A percentile compares a stretch with the other conserved stretches of the same genome.
Conservation (phyloP, 1,140 invertebrate species). For the Lordiphosa clarofinis region DNA sequence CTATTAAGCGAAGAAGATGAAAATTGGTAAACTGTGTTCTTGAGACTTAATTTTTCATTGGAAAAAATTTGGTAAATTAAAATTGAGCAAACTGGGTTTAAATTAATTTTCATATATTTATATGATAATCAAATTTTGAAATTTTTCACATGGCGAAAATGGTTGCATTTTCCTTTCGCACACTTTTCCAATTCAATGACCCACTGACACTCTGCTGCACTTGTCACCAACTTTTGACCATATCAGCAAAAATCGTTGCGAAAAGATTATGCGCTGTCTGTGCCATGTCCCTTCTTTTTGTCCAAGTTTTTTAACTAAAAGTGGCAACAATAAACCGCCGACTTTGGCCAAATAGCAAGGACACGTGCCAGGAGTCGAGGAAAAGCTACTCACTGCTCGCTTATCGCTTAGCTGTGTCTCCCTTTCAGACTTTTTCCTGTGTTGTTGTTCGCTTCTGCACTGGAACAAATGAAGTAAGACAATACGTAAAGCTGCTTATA, state of each 20-base stretch:
- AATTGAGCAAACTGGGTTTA: no score
- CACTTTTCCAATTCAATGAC: not conserved
- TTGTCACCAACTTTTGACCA: no score
- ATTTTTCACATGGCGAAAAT: no score
- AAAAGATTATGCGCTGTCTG: conserved; percentile 2
- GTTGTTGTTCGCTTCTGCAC: conserved; percentile 1
- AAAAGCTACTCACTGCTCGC: conserved; percentile 37
- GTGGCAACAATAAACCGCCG: conserved; percentile 42
- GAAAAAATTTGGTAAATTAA: no score
- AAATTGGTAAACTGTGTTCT: no score
- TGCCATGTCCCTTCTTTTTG: not conserved
- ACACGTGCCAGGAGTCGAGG: conserved; percentile 35
- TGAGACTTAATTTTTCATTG: no score
- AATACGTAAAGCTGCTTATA: conserved; percentile 45
- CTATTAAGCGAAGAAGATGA: no score
- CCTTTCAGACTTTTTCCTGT: not conserved
- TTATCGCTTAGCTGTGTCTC: conserved; percentile 11
- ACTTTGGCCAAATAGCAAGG: conserved; percentile 6
- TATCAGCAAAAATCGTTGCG: no score
- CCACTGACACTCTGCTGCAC: no score
- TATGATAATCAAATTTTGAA: no score
- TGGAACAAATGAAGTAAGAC: conserved; percentile 32
- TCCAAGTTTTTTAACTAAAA: conserved; percentile 33
- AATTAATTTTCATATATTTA: no score
- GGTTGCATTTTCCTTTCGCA: no score